phyloP scores from a whole-genome alignment of 2,888 invertebrate genomes.

The Sinhomidia bicolor region DNA sequence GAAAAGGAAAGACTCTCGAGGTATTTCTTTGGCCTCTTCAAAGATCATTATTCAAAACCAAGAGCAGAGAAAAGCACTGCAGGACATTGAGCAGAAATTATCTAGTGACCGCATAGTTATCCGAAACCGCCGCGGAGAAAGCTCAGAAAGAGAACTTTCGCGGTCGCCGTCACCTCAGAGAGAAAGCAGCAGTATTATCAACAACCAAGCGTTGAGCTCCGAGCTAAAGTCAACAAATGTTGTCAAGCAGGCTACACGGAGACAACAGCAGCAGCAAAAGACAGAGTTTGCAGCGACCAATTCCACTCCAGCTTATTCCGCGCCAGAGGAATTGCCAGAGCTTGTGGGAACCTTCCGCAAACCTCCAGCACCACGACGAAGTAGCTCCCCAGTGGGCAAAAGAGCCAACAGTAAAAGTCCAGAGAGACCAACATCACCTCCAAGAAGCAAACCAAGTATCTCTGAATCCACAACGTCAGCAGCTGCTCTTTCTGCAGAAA shows the following conservation, averaged over 20 bases:
- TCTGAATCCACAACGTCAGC: not conserved
- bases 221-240: constrained; percentile 66
- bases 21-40: constrained; percentile 28
- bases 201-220: not conserved
- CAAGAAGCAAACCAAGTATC: not conserved
- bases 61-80: constrained; percentile 45
- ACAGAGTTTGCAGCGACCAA: not conserved
- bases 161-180: constrained; percentile 16
- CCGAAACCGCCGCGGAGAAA: not conserved
- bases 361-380: not conserved
- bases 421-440: constrained; percentile 3
- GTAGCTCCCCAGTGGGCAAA: not conserved
- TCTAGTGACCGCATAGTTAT: not conserved
- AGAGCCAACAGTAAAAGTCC: constrained; percentile 60
- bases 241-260: constrained; percentile 49
- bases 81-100: constrained; percentile 60
- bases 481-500: constrained; percentile 11
- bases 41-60: constrained; percentile 54
- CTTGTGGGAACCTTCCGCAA: not conserved
- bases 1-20: constrained; percentile 63
- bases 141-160: not conserved
- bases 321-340: not conserved
- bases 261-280: constrained; percentile 32
- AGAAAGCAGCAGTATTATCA: not conserved
- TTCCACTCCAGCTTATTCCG: not conserved